A percentile compares a stretch with the other conserved stretches of the same genome.
Conservation (phyloP, 2,113 vertebrate genomes). For the Ageneiosus marmoratus region DNA sequence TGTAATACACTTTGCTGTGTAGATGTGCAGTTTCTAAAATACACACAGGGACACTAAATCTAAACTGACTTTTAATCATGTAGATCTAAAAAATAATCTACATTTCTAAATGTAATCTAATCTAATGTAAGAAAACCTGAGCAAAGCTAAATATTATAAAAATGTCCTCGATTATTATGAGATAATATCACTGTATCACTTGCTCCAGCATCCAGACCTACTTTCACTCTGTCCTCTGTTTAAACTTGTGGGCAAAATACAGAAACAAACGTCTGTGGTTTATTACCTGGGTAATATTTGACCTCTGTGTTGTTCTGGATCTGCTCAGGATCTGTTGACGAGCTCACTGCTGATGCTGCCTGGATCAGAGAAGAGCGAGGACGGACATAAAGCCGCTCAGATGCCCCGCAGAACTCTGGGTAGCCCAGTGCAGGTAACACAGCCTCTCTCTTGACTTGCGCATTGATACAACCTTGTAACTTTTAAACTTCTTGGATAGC, state of each 20-base stretch:
- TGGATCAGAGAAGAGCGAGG: conserved; percentile 78
- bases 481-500: not conserved
- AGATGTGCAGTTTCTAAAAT: not conserved
- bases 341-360: conserved; percentile 88
- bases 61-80: not conserved
- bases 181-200: not conserved
- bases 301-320: conserved; percentile 30
- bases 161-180: no score
- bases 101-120: no score
- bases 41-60: not conserved
- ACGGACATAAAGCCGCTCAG: conserved; percentile 82
- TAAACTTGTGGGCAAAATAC: not conserved
- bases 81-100: not conserved
- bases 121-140: not conserved
- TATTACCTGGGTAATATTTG: not conserved
- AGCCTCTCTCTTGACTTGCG: not conserved
- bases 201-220: not conserved
- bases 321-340: conserved; percentile 86
- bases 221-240: not conserved
- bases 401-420: conserved; percentile 77
- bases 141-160: not conserved
- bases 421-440: conserved; percentile 83
- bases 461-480: not conserved
- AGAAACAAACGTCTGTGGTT: not conserved
- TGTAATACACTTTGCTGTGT: not conserved